These are phyloP conservation scores for Apostichopus californicus DNA, from an alignment of 35 echinoderm and acorn worm species.

Conservation along the genomic window DNA sequence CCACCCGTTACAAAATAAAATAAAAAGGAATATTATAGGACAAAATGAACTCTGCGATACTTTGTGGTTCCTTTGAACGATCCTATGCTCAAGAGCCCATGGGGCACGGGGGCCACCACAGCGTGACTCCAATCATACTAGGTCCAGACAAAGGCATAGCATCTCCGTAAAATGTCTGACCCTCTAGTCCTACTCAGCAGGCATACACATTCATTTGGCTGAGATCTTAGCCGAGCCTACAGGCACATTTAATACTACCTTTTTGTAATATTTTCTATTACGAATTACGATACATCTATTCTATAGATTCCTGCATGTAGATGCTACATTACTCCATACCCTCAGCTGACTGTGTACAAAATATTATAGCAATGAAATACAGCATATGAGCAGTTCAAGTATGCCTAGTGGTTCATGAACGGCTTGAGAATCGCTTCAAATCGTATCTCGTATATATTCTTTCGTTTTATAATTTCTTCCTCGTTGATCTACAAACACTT, in stretches of 20 bases:
- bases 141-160: conserved; percentile 5
- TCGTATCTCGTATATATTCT: no score
- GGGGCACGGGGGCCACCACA: conserved; percentile 11
- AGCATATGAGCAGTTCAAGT: no score
- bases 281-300: not conserved
- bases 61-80: conserved; percentile 5
- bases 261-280: not conserved
- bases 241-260: not conserved
- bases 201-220: conserved; percentile 3
- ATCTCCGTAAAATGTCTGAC: conserved; percentile 16
- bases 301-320: no score
- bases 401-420: no score
- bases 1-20: not conserved
- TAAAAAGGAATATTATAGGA: not conserved
- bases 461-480: no score
- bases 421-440: no score
- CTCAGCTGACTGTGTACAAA: not conserved
- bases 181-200: conserved; percentile 31
- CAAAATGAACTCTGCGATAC: not conserved
- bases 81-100: not conserved
- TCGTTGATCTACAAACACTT: no score
- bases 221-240: not conserved
- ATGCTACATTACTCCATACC: not conserved
- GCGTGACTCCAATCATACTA: conserved; percentile 15
- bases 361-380: no score